Evolutionary conservation across 2,888 invertebrate species (phyloP), one percentile per base, ranked within the genome.

Genomic region (Thecocarcelia acutangulata): DNA sequence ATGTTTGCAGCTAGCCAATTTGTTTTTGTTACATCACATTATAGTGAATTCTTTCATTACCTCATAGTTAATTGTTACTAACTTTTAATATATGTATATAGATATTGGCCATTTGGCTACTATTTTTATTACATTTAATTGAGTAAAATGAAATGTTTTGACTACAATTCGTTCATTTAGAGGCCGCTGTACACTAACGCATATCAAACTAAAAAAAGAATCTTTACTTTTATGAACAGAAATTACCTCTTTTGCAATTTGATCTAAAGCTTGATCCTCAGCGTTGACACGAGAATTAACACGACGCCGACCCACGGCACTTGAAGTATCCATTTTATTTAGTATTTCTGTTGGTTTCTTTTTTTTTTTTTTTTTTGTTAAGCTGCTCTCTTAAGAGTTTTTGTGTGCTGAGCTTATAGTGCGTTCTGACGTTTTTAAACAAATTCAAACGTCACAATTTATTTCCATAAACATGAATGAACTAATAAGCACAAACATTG

Each of bases 231-330:
- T 33, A 33, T 19, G 17, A 59, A 15, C 9, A 11, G 0, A 33
- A 56, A 92, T 92, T 93, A 98, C 98, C 96, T 98, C 98, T 93
- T 96, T 96, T 68, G 98, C 98, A 86, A 98, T 98, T 92, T 97
- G 97, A 92, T 98, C 98, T 77, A 98, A 93, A 63, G 98, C 98
- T 91, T 98, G 97, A 92, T 98, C 98, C 92, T 98, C 98, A n/a
- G 97, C 98, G 86, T 91, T 91, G 87, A 97, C 96, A 91, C 97
- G 96, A 85, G 95, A 92, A 91, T 95, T 94, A 92, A 95, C 93
- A 92, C 96, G 93, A 92, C 96, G 93, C 91, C 96, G 93, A 89
- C 94, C 94, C 83, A 90, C 89, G 83, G 89, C 88, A 85, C 88
- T 89, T 84, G 89, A 87, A 84, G 87, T 89, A 85, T 91, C 91